Evolutionary conservation across 2,797 vertebrate species (phyloP).

Genomic region (Sphenopsis melanotis): DNA sequence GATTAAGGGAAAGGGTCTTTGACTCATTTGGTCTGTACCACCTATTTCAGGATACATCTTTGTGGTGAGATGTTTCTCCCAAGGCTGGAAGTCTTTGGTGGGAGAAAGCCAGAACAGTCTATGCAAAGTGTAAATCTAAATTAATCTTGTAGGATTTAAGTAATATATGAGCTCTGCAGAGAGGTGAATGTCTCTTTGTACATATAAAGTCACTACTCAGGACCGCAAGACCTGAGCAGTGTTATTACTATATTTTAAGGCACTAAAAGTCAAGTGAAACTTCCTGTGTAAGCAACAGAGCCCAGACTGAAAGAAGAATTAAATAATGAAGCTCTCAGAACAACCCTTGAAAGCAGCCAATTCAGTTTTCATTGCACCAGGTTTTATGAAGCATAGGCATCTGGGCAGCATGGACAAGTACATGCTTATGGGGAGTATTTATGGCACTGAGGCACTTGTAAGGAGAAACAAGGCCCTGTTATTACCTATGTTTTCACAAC

Average conservation of each 20-base stretch:
- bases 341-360: slow-evolving; percentile 29
- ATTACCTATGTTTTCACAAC: slow-evolving; percentile 33
- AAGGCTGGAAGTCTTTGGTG: background rate
- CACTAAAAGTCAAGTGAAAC: slow-evolving; percentile 40
- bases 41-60: background rate
- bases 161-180: background rate
- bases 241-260: slow-evolving; percentile 38
- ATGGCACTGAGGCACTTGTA: background rate
- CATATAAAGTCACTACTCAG: slow-evolving; percentile 12
- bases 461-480: background rate
- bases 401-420: background rate
- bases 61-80: background rate
- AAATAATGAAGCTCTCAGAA: slow-evolving; percentile 49
- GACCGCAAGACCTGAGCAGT: background rate
- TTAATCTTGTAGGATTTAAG: background rate
- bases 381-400: slow-evolving; percentile 31
- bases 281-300: slow-evolving; percentile 51
- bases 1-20: background rate
- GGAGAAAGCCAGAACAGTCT: background rate
- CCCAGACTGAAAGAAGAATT: slow-evolving; percentile 32
- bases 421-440: background rate
- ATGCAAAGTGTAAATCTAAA: background rate
- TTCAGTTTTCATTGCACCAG: slow-evolving; percentile 47
- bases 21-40: background rate
- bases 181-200: slow-evolving; percentile 53